Evolutionary conservation across 2,113 vertebrate genomes (phyloP).

Genomic region (Gadus chalcogrammus): DNA sequence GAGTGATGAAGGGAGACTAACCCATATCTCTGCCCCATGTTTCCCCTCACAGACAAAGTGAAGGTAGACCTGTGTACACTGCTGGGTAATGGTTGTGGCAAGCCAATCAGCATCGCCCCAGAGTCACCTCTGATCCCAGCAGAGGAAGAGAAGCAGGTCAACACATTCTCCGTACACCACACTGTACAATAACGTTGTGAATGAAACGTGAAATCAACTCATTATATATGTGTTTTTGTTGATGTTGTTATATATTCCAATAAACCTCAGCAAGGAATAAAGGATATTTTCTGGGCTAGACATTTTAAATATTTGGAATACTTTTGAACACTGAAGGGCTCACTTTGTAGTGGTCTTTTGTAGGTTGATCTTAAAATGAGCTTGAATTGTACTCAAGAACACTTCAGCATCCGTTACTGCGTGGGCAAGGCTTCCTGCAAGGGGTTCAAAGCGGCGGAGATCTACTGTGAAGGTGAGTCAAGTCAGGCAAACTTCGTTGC

Average conservation of each 20-base stretch:
- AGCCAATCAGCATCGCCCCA: background rate
- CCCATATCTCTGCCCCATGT: conserved; percentile 13
- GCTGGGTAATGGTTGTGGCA: background rate
- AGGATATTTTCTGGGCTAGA: no score
- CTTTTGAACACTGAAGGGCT: background rate
- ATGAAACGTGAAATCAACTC: no score
- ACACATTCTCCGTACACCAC: no score
- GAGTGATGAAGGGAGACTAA: no score
- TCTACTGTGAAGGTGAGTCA: conserved; percentile 41
- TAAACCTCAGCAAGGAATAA: no score
- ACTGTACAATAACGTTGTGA: no score
- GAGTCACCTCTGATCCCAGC: background rate
- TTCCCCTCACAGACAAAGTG: rapidly evolving
- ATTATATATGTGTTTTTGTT: no score
- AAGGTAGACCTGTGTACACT: background rate
- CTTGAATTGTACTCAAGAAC: rapidly evolving
- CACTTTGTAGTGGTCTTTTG: conserved; percentile 13
- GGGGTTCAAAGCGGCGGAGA: rapidly evolving
- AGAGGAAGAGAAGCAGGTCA: background rate
- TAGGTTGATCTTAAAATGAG: rapidly evolving
- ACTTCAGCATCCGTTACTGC: conserved; percentile 5
- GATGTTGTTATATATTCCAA: no score
- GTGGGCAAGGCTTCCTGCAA: rapidly evolving
- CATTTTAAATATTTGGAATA: no score
- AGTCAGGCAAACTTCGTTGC: background rate